phyloP scores from a whole-genome alignment of 2,113 vertebrate genomes.

The Rhinolophus ferrumequinum region DNA sequence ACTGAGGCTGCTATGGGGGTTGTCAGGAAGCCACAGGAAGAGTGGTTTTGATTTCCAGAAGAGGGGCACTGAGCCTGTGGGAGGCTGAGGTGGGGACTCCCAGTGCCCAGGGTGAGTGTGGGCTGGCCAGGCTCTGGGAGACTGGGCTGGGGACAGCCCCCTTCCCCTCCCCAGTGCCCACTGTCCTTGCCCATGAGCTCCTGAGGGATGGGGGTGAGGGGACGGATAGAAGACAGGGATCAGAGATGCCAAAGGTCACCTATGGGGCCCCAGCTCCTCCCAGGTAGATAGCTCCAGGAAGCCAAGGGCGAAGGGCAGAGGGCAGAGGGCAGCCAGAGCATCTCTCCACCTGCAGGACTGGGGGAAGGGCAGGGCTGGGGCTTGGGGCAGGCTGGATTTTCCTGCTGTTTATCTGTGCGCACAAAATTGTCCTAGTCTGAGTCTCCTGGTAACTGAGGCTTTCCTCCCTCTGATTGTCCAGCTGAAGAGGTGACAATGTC shows the following conservation, averaged over 20 bases:
- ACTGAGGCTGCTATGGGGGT: not conserved
- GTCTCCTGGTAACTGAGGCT: accelerated
- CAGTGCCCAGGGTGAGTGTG: not conserved
- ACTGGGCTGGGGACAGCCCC: not conserved
- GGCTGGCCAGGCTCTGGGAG: not conserved
- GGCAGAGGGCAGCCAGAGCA: not conserved
- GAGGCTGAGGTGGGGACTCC: not conserved
- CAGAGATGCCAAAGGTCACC: constrained; percentile 50
- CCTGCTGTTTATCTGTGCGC: not conserved
- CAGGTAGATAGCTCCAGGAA: not conserved
- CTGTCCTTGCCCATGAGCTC: not conserved
- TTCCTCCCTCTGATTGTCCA: not conserved
- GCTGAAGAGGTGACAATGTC: not conserved
- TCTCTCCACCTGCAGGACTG: not conserved
- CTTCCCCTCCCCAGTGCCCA: not conserved
- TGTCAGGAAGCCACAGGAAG: not conserved
- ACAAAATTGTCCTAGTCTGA: not conserved
- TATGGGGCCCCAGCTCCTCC: not conserved
- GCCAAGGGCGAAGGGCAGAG: not conserved
- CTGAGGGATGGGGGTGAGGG: not conserved
- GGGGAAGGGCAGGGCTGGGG: not conserved
- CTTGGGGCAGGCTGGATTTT: not conserved
- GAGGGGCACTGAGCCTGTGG: not conserved
- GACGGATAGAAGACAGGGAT: not conserved
- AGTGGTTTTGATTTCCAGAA: not conserved